These are phyloP conservation scores for Himalopsyche anomala DNA, from an alignment of 2,888 invertebrate species.

Conservation along the genomic window DNA sequence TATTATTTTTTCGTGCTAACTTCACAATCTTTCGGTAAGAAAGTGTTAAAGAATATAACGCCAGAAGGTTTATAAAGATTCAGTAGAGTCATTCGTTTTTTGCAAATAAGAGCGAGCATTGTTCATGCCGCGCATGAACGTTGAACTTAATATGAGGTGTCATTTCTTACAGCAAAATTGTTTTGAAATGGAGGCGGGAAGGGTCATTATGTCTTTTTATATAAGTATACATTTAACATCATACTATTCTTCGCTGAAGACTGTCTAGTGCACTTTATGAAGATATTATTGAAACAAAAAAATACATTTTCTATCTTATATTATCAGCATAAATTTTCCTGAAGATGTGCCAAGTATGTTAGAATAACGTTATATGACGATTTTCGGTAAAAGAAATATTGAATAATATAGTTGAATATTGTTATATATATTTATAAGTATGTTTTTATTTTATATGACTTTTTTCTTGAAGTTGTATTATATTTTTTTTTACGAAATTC, in stretches of 20 bases:
- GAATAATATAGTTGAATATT: too few species aligned
- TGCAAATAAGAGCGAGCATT: slow-evolving; percentile 14
- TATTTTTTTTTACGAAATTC: too few species aligned
- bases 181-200: slow-evolving; percentile 18
- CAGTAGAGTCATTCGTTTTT: slow-evolving; percentile 39
- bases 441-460: too few species aligned
- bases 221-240: slow-evolving; percentile 6
- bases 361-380: too few species aligned
- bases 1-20: too few species aligned
- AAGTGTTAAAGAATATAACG: slow-evolving; percentile 3
- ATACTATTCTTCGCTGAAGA: background rate
- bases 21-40: background rate
- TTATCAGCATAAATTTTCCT: too few species aligned
- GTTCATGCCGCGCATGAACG: slow-evolving; percentile 38
- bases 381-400: too few species aligned
- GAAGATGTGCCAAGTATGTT: too few species aligned
- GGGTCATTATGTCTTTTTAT: slow-evolving; percentile 29
- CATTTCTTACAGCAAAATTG: slow-evolving; percentile 47
- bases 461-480: too few species aligned
- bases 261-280: background rate
- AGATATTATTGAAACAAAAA: background rate
- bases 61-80: slow-evolving; percentile 28
- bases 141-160: slow-evolving; percentile 46
- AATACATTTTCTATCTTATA: background rate
- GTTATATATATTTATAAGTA: too few species aligned